These are phyloP conservation scores for Chrysodeixis includens DNA, from an alignment of 2,888 invertebrate species.

Conservation along the genomic window DNA sequence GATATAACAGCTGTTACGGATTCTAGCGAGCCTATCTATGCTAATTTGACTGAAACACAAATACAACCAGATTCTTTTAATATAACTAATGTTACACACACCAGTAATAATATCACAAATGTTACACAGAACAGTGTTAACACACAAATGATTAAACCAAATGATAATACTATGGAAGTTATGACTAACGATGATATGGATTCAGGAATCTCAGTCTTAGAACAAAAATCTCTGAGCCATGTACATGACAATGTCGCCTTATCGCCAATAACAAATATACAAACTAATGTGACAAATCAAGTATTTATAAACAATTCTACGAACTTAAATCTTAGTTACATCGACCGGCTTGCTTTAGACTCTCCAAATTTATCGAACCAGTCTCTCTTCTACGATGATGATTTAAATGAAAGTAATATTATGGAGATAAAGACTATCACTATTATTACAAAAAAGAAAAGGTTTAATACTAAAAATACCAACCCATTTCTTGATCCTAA, in stretches of 20 bases:
- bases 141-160: slow-evolving; percentile 21
- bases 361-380: slow-evolving; percentile 80
- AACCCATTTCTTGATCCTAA: slow-evolving; percentile 84
- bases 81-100: slow-evolving; percentile 22
- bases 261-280: slow-evolving; percentile 71
- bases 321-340: slow-evolving; percentile 83
- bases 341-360: slow-evolving; percentile 82
- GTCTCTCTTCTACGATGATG: slow-evolving; percentile 84
- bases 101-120: slow-evolving; percentile 20
- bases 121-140: slow-evolving; percentile 14
- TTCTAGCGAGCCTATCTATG: slow-evolving; percentile 72
- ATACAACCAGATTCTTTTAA: slow-evolving; percentile 23
- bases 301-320: slow-evolving; percentile 77
- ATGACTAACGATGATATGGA: slow-evolving; percentile 59
- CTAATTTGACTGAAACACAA: slow-evolving; percentile 65
- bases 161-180: slow-evolving; percentile 48
- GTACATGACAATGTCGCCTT: slow-evolving; percentile 46
- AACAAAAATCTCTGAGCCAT: slow-evolving; percentile 71
- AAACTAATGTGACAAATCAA: slow-evolving; percentile 78
- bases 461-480: slow-evolving; percentile 74
- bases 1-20: slow-evolving; percentile 17
- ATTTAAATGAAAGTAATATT: slow-evolving; percentile 87
- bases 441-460: slow-evolving; percentile 83
- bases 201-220: slow-evolving; percentile 71
- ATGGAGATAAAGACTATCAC: slow-evolving; percentile 88